Percentiles rank a stretch among this genome's conserved stretches.
These are phyloP conservation scores for Azemiops feae DNA, from an alignment of 2,113 vertebrate species.

Conservation along the genomic window DNA sequence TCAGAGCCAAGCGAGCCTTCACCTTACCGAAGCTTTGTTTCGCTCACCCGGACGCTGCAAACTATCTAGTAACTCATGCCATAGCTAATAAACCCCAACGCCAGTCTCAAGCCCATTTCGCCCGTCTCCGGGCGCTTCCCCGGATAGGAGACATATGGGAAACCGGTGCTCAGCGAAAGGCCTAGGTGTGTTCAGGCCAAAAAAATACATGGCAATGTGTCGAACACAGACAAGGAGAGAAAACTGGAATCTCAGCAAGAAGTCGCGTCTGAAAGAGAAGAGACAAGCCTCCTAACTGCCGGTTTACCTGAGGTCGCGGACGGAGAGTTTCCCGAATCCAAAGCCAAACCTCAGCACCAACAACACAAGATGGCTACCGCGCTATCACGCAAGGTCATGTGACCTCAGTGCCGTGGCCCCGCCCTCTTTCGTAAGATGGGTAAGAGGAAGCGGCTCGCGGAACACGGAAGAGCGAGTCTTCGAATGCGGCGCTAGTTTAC, in stretches of 20 bases:
- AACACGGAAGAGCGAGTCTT: background rate
- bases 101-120: conserved; percentile 30
- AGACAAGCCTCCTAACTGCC: background rate
- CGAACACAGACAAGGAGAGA: background rate
- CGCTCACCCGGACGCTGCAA: background rate
- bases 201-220: background rate
- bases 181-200: background rate
- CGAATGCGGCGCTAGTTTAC: background rate
- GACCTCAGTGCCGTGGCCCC: conserved; percentile 41
- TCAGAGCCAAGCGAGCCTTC: background rate
- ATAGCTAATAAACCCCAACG: background rate
- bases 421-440: conserved; percentile 9
- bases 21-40: background rate
- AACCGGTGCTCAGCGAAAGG: conserved; percentile 12
- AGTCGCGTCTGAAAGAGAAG: background rate
- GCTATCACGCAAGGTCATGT: conserved; percentile 72
- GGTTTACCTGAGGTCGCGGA: conserved; percentile 72
- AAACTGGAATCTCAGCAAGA: too few relatives aligned
- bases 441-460: conserved; percentile 30
- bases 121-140: background rate
- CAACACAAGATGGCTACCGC: conserved; percentile 82
- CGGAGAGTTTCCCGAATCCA: conserved; percentile 68
- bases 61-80: background rate
- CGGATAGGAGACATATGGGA: background rate
- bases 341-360: conserved; percentile 74